Base-by-base conservation (phyloP, 2,797 vertebrate species). In the Coregonus sp. region DNA sequence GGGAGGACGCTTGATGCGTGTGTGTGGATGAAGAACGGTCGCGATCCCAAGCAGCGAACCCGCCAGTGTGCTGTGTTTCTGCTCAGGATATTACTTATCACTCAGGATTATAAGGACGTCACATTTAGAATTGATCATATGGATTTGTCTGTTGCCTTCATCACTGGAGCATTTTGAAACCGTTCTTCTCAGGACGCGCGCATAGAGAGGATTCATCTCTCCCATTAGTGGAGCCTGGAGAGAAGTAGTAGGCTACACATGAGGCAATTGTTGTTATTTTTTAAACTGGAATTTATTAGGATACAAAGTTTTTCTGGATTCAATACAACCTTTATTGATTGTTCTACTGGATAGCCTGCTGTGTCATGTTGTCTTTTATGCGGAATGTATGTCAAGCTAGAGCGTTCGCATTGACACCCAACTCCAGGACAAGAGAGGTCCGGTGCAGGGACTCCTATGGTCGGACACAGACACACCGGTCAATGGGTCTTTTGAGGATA, bases 231-330 rank as follows among this genome's bases (percentile, higher is more conserved):
- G 47, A 81, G 82, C 63, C 37, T 9, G 33, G 15, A 29, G 16
- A 40, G 37, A 40, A 9, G 37, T 40, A 81, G 25, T 25, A 37
- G 37, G 37, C 37, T 40, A 83, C 85, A 85, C 78, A 79, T 86
- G 87, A 73, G 86, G 77, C 78, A 82, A 79, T 81, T 85, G 40
- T 80, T 79, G 20, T 73, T 78, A 69, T 33, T 70, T 7, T 52
- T 0, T 5, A 47, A 80, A 75, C 18, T 40, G 59, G 40, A 77
- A 70, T 33, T 11, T 29, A 31, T 78, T 79, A 47, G 40, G 0
- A 11, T 82, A 25, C 70, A 74, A 4, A 73, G 0, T 33, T n/a
- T 59, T 75, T 80, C 52, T 74, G 85, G 82, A 86, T 81, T 81
- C 65, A 70, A 47, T 54, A 3, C 29, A 61, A 16, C 14, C 61